Base-by-base conservation (phyloP, 2,888 invertebrate genomes). In the Megalurothrips usitatus region DNA sequence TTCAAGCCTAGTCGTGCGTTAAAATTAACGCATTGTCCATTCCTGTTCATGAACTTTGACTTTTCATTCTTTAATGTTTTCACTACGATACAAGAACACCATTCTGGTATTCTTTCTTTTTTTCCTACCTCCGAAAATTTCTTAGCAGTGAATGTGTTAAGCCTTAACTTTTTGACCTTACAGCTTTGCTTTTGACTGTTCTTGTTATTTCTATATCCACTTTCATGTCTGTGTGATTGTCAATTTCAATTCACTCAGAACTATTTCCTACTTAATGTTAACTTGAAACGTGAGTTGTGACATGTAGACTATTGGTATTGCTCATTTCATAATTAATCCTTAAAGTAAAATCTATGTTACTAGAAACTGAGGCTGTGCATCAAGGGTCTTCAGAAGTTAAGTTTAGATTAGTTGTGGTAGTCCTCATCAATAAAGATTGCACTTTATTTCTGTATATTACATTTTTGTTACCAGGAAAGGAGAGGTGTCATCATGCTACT, bases 361-460 rank as follows among this genome's bases (percentile, higher is more conserved):
- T 75, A 75, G 68, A 26, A 75, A 75, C 23, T 26, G 26, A 75
- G 68, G 68, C 68, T 75, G 68, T 75, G 68, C 68, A 75, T 75
- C 68, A 75, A 75, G 68, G 68, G 68, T 75, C 68, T 75, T 75
- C 68, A 75, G 68, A 75, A 75, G 23, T 23, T 75, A 75, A 75
- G 68, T 26, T 75, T 26, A 75, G 68, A 75, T 23, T 75, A 75
- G 68, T 75, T 23, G 8, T 26, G 26, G 68, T 26, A 75, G 68
- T 26, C 23, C 26, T 75, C 26, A 26, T 23, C 23, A 23, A 26
- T 9, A 23, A 26, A 11, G 26, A 23, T 75, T 17, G 58, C 68
- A 75, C 23, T 26, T 75, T 26, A 75, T 19, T 11, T 23, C 68
- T 68, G 68, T 26, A 26, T 75, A 26, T 26, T 26, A 17, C 11